A percentile compares a stretch with the other conserved stretches of the same genome.
phyloP scores from a whole-genome alignment of 2,888 invertebrate genomes.

The Luffia ferchaultella region DNA sequence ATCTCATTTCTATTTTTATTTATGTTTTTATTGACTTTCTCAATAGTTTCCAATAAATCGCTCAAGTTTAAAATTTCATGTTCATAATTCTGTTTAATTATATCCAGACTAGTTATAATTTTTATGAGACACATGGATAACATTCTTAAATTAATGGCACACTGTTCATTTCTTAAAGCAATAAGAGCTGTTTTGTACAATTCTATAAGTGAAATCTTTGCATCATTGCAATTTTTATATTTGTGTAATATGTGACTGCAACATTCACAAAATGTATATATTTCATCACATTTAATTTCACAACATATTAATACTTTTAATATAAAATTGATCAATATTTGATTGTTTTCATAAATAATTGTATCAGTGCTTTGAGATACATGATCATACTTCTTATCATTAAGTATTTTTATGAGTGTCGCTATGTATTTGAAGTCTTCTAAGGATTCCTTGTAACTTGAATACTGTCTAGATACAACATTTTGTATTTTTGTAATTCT shows the following conservation, averaged over 20 bases:
- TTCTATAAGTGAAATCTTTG: background rate
- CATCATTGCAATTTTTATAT: background rate
- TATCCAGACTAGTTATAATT: constrained; percentile 21
- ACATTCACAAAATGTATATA: background rate
- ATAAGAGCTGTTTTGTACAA: constrained; percentile 23
- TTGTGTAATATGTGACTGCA: background rate
- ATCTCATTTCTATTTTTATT: background rate
- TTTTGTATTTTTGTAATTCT: constrained; percentile 28
- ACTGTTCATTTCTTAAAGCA: constrained; percentile 25
- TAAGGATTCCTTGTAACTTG: constrained; percentile 31
- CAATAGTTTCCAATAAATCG: constrained; percentile 22
- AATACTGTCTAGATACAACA: constrained; percentile 33
- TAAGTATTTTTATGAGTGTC: constrained; percentile 25
- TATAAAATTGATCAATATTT: constrained; percentile 29
- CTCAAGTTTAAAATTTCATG: constrained; percentile 31
- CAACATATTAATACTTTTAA: constrained; percentile 22
- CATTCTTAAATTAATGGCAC: constrained; percentile 28
- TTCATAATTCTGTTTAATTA: constrained; percentile 19
- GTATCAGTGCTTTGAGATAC: constrained; percentile 16
- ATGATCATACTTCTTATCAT: constrained; percentile 9
- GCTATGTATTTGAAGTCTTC: constrained; percentile 30
- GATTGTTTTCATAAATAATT: constrained; percentile 22
- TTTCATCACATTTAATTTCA: background rate
- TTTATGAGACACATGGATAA: constrained; percentile 30
- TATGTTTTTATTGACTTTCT: constrained; percentile 14